A percentile compares a stretch with the other conserved stretches of the same genome.
phyloP scores from a whole-genome alignment of 2,888 invertebrate species.

The Cinara cedri region DNA sequence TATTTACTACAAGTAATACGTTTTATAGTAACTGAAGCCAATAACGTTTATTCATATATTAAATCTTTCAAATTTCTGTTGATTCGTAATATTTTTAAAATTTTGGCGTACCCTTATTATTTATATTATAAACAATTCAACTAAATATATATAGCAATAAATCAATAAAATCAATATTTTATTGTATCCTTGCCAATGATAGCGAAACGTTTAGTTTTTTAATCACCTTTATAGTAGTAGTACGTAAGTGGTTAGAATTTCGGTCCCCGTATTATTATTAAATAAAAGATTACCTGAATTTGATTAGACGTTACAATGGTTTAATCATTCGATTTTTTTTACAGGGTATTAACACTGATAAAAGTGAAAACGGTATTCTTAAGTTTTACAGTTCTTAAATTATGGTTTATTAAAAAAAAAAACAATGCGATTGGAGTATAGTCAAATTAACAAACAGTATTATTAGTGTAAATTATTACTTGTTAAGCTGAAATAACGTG shows the following conservation, averaged over 20 bases:
- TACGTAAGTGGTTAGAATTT: not conserved
- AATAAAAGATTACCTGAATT: no score
- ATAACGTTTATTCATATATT: not conserved
- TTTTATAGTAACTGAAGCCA: no score
- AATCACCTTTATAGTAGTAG: not conserved
- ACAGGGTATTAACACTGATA: no score
- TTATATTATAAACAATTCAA: not conserved
- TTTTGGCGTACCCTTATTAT: not conserved
- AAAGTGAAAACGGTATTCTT: no score
- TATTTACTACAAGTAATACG: no score
- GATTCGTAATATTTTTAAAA: not conserved
- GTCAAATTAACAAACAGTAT: no score
- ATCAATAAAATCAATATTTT: slow-evolving; percentile 21
- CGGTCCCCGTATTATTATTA: not conserved
- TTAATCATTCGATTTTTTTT: no score
- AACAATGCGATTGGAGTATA: no score
- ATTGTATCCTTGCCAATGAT: slow-evolving; percentile 17
- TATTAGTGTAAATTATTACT: no score
- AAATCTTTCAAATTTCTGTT: not conserved
- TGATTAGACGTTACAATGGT: not conserved
- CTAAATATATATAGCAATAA: not conserved
- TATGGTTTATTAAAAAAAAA: no score
- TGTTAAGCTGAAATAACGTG: no score
- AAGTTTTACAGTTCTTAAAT: no score
- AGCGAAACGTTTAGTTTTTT: not conserved